A percentile compares a stretch with the other conserved stretches of the same genome.
phyloP scores from a whole-genome alignment of 2,113 vertebrate genomes.

The Gambusia holbrooki region DNA sequence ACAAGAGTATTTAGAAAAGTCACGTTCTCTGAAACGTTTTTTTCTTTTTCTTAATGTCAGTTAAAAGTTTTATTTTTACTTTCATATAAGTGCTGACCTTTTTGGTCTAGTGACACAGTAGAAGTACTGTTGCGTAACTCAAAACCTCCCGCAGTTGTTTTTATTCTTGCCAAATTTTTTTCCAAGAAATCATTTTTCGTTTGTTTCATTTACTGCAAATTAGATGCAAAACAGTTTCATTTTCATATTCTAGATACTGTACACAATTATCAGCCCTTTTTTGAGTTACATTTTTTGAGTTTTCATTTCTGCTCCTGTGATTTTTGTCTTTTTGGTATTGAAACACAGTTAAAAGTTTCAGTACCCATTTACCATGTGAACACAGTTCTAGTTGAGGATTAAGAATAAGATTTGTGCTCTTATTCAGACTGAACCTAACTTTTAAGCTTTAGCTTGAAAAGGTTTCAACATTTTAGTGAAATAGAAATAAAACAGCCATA shows the following conservation, averaged over 20 bases:
- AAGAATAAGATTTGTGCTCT: not conserved
- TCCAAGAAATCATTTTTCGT: constrained; percentile 10
- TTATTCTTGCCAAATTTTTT: not conserved
- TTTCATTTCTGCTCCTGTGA: not conserved
- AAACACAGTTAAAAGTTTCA: not conserved
- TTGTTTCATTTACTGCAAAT: constrained; percentile 31
- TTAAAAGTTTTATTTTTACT: not conserved
- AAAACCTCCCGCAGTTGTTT: not conserved
- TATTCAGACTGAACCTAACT: not conserved
- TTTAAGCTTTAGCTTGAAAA: not conserved
- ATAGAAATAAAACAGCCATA: not conserved
- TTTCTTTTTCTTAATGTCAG: not conserved
- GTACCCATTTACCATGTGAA: no score
- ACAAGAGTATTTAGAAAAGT: not conserved
- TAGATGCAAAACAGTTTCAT: not conserved
- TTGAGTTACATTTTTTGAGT: not conserved
- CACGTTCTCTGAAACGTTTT: not conserved
- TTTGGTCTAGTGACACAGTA: not conserved
- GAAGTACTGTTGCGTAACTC: not conserved
- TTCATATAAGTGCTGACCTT: not conserved
- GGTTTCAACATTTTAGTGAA: not conserved
- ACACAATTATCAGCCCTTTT: not conserved
- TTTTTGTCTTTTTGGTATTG: not conserved
- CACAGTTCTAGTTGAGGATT: not conserved
- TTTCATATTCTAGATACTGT: not conserved